phyloP scores from a whole-genome alignment of 2,888 invertebrate species.

The Julus scandinavius region DNA sequence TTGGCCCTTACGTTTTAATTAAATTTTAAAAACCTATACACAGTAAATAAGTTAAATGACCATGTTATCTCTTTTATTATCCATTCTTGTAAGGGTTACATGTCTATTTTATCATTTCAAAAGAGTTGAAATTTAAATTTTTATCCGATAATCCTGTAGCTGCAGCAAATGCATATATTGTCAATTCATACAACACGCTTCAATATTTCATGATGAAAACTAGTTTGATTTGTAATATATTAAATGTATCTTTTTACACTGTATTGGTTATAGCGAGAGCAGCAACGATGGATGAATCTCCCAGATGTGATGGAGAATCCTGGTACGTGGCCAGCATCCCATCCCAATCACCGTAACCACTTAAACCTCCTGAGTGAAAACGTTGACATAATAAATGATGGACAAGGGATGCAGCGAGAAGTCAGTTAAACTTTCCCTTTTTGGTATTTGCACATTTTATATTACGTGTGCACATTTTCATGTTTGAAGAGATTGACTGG shows the following conservation, averaged over 20 bases:
- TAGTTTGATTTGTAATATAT: background rate
- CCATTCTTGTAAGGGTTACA: too few species aligned
- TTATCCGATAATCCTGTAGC: too few species aligned
- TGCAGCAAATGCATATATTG: too few species aligned
- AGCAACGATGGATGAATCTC: background rate
- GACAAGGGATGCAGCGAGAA: slow-evolving; percentile 36
- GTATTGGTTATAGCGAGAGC: slow-evolving; percentile 51
- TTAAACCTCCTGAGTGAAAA: background rate
- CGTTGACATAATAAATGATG: slow-evolving; percentile 29
- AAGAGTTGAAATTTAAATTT: too few species aligned
- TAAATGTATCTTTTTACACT: background rate
- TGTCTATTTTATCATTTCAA: too few species aligned
- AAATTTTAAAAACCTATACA: too few species aligned
- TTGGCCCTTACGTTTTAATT: too few species aligned
- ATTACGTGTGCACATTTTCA: background rate
- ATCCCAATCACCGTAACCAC: slow-evolving; percentile 8
- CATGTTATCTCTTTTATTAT: too few species aligned
- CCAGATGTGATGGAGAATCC: slow-evolving; percentile 73
- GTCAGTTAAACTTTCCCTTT: background rate
- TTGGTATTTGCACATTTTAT: background rate
- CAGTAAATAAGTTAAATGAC: too few species aligned
- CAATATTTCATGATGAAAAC: background rate
- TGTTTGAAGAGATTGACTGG: background rate
- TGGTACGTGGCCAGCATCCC: slow-evolving; percentile 59
- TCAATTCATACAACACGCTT: too few species aligned